These are phyloP conservation scores for Lutjanus argentimaculatus DNA, from an alignment of 2,797 vertebrate species.

Conservation along the genomic window DNA sequence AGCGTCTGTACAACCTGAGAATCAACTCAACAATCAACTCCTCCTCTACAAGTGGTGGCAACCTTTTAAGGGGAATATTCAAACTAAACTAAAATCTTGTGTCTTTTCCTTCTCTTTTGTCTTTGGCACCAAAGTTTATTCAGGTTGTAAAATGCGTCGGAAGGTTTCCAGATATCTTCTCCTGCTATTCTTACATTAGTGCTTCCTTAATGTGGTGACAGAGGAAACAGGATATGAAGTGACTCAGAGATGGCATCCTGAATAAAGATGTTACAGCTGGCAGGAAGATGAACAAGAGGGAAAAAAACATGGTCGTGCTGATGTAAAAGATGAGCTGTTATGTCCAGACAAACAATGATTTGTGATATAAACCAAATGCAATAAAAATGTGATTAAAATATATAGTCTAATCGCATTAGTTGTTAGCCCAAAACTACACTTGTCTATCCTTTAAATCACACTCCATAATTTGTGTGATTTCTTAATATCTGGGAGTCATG, in stretches of 20 bases:
- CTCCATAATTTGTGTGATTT: background rate
- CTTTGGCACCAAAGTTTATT: background rate
- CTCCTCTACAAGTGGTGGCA: too few species aligned
- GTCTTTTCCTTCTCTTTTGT: background rate
- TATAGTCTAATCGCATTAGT: too few species aligned
- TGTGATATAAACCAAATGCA: too few species aligned
- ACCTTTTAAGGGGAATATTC: too few species aligned
- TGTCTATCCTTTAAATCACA: background rate
- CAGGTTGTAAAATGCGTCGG: background rate
- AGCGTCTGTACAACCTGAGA: too few species aligned
- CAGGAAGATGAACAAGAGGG: slow-evolving; percentile 1
- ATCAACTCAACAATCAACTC: too few species aligned
- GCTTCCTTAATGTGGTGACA: slow-evolving; percentile 31
- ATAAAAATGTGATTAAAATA: too few species aligned
- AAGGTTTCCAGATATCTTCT: background rate
- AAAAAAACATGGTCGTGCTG: background rate
- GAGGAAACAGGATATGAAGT: slow-evolving; percentile 48
- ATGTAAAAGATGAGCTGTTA: slow-evolving; percentile 51
- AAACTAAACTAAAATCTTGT: background rate
- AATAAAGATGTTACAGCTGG: slow-evolving; percentile 41
- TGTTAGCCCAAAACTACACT: background rate
- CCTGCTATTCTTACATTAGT: background rate
- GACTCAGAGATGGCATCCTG: slow-evolving; percentile 29
- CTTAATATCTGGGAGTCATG: background rate
- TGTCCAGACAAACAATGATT: background rate